phyloP scores from a whole-genome alignment of 2,113 vertebrate genomes.

The Archilochus colubris region DNA sequence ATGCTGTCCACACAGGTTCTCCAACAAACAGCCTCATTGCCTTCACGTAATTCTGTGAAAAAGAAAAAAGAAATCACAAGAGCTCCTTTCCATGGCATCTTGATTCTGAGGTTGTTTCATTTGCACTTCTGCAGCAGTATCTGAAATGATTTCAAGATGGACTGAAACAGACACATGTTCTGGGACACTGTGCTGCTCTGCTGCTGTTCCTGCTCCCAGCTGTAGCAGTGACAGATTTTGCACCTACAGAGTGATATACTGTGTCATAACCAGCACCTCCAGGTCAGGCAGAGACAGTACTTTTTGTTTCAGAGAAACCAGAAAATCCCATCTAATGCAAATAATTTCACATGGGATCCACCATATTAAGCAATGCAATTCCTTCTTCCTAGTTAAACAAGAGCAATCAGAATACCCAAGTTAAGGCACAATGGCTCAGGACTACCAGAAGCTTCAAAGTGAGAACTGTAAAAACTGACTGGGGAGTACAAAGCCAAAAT shows the following conservation, averaged over 20 bases:
- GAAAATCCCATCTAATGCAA: background rate
- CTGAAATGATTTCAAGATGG: background rate
- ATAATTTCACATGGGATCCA: background rate
- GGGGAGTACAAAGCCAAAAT: background rate
- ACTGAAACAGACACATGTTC: background rate
- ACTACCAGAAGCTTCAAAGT: background rate
- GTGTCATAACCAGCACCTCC: background rate
- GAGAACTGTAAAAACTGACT: background rate
- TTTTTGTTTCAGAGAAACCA: background rate
- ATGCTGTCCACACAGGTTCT: constrained; percentile 90
- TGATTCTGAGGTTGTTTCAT: background rate
- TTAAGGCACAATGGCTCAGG: background rate
- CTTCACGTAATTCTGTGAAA: constrained; percentile 88
- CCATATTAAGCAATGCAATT: background rate
- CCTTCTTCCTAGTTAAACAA: background rate
- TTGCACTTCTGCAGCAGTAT: background rate
- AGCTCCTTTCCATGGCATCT: background rate
- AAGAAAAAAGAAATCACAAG: background rate
- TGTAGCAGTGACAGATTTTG: background rate
- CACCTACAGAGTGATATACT: accelerated
- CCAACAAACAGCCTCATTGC: constrained; percentile 95
- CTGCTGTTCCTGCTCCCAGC: background rate
- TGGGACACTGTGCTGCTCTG: accelerated
- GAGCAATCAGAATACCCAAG: background rate
- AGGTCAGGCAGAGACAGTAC: background rate